Evolutionary conservation across 2,113 vertebrate species (phyloP).

Genomic region (Pollachius pollachius): DNA sequence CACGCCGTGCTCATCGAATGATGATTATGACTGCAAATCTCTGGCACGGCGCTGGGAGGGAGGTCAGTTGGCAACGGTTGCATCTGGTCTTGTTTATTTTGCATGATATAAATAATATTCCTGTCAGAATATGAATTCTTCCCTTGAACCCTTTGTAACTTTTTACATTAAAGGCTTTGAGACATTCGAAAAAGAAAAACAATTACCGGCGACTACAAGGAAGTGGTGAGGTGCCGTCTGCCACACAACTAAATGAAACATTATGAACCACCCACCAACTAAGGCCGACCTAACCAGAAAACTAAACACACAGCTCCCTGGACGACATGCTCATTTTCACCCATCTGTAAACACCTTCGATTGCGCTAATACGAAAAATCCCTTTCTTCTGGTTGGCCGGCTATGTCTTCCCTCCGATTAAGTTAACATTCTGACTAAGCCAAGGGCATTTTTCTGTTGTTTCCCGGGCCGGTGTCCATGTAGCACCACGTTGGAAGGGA

Average conservation of each 20-base stretch:
- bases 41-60: too few species aligned
- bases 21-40: conserved; percentile 7
- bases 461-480: conserved; percentile 35
- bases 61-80: conserved; percentile 1
- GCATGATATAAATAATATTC: too few species aligned
- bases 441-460: conserved; percentile 40
- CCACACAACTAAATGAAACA: conserved; percentile 10
- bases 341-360: conserved; percentile 49
- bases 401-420: conserved; percentile 55
- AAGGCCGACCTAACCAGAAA: conserved; percentile 23
- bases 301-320: conserved; percentile 29
- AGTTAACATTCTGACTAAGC: conserved; percentile 47
- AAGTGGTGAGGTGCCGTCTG: conserved; percentile 4
- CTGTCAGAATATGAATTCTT: too few species aligned
- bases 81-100: conserved; percentile 17
- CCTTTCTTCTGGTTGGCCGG: conserved; percentile 22
- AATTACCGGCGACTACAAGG: conserved; percentile 1
- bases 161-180: background rate
- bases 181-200: background rate
- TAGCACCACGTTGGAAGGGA: conserved; percentile 33
- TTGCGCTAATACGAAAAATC: conserved; percentile 56
- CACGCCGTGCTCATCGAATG: background rate
- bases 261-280: conserved; percentile 15
- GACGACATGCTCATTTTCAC: conserved; percentile 37
- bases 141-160: background rate